Conservation (phyloP, 2,797 vertebrate genomes). For the Peromyscus melanophrys region DNA sequence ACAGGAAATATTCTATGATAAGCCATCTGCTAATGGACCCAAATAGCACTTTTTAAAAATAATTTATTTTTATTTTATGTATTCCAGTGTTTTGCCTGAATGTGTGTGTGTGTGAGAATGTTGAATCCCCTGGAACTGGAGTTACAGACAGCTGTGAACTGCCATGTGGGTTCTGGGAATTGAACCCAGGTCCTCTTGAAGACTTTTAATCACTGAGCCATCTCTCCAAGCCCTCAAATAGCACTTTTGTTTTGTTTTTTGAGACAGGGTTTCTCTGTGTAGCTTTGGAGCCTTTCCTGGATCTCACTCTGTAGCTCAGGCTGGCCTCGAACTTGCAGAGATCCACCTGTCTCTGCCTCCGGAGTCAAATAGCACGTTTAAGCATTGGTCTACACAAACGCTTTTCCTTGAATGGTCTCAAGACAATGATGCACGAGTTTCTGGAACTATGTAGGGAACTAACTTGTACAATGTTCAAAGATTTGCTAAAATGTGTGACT, state of each 20-base stretch:
- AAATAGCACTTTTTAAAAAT: neutral
- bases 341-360: too few species aligned
- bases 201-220: neutral
- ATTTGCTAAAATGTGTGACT: slow-evolving; percentile 42
- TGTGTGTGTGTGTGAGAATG: neutral
- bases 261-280: too few species aligned
- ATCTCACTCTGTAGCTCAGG: too few species aligned
- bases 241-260: too few species aligned
- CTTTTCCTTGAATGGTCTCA: neutral
- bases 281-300: too few species aligned
- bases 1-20: slow-evolving; percentile 17
- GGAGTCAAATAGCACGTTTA: neutral
- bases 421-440: neutral
- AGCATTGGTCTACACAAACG: neutral
- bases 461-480: slow-evolving; percentile 31
- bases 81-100: neutral
- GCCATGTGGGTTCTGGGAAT: neutral
- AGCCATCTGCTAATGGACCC: neutral
- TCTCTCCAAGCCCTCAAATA: neutral
- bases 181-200: neutral
- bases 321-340: too few species aligned
- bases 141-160: neutral
- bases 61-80: neutral
- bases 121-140: neutral
- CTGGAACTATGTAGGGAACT: neutral